A percentile compares a stretch with the other conserved stretches of the same genome.
Conservation (phyloP, 2,113 vertebrate genomes). For the Callospermophilus lateralis region DNA sequence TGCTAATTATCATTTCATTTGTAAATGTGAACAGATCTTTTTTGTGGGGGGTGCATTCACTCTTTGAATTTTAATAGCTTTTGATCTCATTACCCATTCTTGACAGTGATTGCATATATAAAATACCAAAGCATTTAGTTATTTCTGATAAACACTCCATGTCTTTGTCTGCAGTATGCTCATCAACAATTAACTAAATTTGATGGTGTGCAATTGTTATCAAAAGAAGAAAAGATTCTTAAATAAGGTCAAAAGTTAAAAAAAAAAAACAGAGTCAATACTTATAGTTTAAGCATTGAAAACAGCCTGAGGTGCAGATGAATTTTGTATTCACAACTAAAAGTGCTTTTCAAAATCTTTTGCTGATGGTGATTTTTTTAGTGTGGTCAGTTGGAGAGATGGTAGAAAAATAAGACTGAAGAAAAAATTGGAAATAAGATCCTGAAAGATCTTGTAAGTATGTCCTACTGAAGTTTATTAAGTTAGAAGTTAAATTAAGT, state of each 20-base stretch:
- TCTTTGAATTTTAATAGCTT: slow-evolving; percentile 50
- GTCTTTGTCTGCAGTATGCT: background rate
- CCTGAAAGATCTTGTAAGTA: background rate
- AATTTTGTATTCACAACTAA: background rate
- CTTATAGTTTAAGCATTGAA: background rate
- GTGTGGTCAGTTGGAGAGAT: background rate
- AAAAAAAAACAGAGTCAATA: background rate
- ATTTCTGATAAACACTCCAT: slow-evolving; percentile 37
- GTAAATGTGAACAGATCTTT: slow-evolving; percentile 46
- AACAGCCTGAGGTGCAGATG: background rate
- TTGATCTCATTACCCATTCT: background rate
- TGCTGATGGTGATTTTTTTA: background rate
- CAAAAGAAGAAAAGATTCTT: background rate
- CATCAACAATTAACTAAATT: background rate
- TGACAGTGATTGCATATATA: background rate
- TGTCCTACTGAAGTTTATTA: background rate
- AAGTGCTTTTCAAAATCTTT: background rate
- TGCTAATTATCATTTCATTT: slow-evolving; percentile 57
- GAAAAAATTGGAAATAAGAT: background rate
- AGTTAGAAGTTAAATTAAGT: background rate
- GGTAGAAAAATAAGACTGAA: background rate
- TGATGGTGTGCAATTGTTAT: background rate
- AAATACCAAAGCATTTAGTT: background rate
- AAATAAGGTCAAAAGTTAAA: background rate
- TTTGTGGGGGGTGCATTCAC: background rate